Evolutionary conservation across 1,140 invertebrate genomes (phyloP), one percentile per base, ranked within the genome.

Genomic region (Trachymyrmex septentrionalis): DNA sequence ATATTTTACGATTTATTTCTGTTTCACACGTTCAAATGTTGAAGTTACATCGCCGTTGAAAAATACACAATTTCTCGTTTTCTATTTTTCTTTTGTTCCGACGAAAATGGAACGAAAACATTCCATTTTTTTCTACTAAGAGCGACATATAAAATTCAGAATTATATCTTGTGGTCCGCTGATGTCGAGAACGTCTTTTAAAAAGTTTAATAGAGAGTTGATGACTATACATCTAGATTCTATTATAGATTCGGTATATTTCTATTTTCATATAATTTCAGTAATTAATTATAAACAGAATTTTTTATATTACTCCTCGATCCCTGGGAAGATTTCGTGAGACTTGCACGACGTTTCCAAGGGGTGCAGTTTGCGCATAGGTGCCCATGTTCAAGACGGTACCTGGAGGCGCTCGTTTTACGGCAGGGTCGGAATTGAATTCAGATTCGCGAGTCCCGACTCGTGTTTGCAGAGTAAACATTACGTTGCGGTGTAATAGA

Each of bases 381-480:
- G 30, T 69, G 69, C 53, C 24, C 67, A 50, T 55, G 50, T 86
- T 87, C 81, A 19, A 30, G 21, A 38, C n/a, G 82, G 19, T 7
- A 85, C 73, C 82, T 64, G 44, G 34, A 82, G 57, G 72, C 30
- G 34, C 66, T 71, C 72, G 59, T 61, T 76, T 57, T 57, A 86
- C n/a, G 59, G 53, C 59, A 80, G 69, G 73, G 67, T 72, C 73
- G 64, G 86, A 92, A 93, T 93, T 93, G 91, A 93, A 94, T 93
- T 93, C 92, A 93, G 92, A 93, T 93, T 93, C 93, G 91, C 91
- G 86, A 91, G 91, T 91, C 82, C 86, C 77, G 76, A 48, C 67
- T 73, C 50, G 78, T 93, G 91, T 92, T 93, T 93, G 88, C 92
- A 87, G 77, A 88, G 86, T 93, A 93, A 93, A 93, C 91, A 93